Evolutionary conservation across 2,113 vertebrate species (phyloP), one percentile per base, ranked within the genome.

Genomic region (Zosterops lateralis): DNA sequence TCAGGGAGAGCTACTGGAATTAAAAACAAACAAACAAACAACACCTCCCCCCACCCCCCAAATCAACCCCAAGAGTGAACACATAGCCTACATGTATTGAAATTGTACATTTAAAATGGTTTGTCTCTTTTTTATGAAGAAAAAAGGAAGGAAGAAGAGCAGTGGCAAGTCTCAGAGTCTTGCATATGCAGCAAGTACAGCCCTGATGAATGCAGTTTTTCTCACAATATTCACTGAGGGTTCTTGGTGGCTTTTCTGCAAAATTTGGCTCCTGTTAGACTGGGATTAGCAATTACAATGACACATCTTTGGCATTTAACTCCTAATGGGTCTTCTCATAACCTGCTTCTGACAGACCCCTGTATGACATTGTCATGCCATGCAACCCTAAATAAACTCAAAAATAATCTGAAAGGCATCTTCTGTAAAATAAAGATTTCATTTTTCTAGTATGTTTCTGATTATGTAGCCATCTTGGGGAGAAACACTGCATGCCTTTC

Each of bases 321-420:
- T 83, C 71, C 76, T 34, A 58, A 44, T 9, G 12, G 51, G 13
- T 61, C 36, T 78, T 26, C 67, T 45, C 26, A n/a, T 10, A 64
- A 68, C n/a, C 38, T 38, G 34, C 34, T 62, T 14, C 54, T 45
- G 22, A 61, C 3, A 70, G 50, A 47, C 7, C 13, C 21, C 47
- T 26, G 3, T n/a, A 19, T 16, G 25, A 22, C 28, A 58, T 0
- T 1, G 0, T 34, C 34, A 31, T 53, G 38, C 36, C 20, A n/a
- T 7, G 17, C 17, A 80, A 42, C 29, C 17, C 56, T 15, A 62
- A 74, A 60, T 6, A 71, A 94, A 50, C 20, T 58, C 4, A 53
- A 25, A 62, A 85, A 65, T 17, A 64, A 61, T 20, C 8, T 8
- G 7, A 65, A 44, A 24, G 25, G 3, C 25, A 72, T 38, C 32